These are phyloP conservation scores for Leptodactylus fuscus DNA, from an alignment of 2,113 vertebrate species.

Conservation along the genomic window DNA sequence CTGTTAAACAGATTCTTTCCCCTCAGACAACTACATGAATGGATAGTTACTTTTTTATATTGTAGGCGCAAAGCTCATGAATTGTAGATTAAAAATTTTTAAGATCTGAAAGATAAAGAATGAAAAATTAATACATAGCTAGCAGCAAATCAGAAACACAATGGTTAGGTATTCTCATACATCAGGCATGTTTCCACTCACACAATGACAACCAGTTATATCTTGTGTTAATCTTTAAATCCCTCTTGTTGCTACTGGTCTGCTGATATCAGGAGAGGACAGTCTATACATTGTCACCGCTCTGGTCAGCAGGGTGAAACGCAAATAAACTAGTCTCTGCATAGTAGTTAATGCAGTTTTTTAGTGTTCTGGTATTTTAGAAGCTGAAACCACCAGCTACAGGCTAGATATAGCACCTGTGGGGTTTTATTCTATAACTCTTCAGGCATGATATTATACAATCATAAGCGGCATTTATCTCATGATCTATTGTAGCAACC, in stretches of 20 bases:
- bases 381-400: too few relatives aligned
- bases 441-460: background rate
- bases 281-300: background rate
- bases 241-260: background rate
- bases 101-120: background rate
- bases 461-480: background rate
- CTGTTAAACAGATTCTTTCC: too few relatives aligned
- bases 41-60: too few relatives aligned
- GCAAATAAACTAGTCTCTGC: background rate
- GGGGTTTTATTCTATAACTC: background rate
- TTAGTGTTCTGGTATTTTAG: background rate
- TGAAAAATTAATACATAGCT: background rate
- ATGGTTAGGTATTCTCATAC: background rate
- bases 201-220: background rate
- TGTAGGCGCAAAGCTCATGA: too few relatives aligned
- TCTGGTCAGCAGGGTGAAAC: background rate
- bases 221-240: background rate
- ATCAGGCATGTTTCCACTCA: background rate
- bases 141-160: background rate
- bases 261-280: background rate
- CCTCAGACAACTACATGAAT: too few relatives aligned
- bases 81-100: background rate
- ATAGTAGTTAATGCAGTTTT: background rate
- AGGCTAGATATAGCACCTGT: background rate
- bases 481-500: conserved; percentile 18